Evolutionary conservation across 1,140 invertebrate genomes (phyloP), one percentile per base, ranked within the genome.

Genomic region (Leguminivora glycinivorella): DNA sequence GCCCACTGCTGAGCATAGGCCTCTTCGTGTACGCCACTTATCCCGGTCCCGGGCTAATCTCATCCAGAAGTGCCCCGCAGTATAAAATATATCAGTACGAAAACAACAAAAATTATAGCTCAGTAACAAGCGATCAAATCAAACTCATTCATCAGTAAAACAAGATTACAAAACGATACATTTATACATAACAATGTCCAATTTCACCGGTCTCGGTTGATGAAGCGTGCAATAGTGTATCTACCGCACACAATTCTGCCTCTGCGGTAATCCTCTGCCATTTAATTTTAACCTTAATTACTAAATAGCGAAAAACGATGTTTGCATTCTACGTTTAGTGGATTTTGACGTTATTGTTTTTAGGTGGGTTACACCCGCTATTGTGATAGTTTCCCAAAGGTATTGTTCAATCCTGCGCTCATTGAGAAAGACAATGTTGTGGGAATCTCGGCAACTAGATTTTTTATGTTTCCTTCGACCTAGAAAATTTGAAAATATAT

Each of bases 201-300:
- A 83, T 83, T 84, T 82, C 76, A 72, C 79, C 76, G 71, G 81
- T 80, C 75, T 75, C 84, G 81, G 82, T 82, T 78, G 73, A 85
- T 81, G 76, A 77, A 70, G 70, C 78, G 75, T 77, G 69, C 76
- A 72, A 85, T 83, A 84, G 85, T 85, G 69, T 22, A 10, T 17
- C 47, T 19, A 7, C 47, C 47, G 19, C 19, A 22, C 17, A 7
- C 43, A 52, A 52, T 19, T 17, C 19, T 19, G 17, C 43, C 43
- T 52, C 47, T 10, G 47, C 7, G 6, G 22, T 52, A 19, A 52
- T 52, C n/a, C 6, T n/a, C 19, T 52, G 47, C 9, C 7, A 22
- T 52, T 22, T 52, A 22, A 52, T 22, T 52, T 22, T 52, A n/a
- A 52, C 7, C 47, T 52, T 52, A 22, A 19, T 22, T 9, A 10